Conservation (phyloP, 2,888 invertebrate species). For the Nephrocerus scutellatus region DNA sequence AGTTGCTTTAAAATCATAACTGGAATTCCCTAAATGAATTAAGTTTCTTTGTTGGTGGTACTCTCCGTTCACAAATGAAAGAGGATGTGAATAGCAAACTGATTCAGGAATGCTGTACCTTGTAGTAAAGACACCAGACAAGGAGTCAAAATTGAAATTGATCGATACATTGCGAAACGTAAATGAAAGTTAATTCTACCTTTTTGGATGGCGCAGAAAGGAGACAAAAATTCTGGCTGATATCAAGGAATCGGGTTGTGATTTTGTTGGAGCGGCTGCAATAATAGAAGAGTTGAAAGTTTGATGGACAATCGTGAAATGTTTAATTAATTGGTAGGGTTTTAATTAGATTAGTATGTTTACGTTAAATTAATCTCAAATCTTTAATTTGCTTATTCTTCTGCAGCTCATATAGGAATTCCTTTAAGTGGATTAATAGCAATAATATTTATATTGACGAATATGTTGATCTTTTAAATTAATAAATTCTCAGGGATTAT, state of each 20-base stretch:
- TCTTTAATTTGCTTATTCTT: no score
- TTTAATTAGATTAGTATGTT: no score
- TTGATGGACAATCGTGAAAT: constrained; percentile 94
- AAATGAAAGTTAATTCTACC: constrained; percentile 99
- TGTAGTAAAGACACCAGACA: constrained; percentile 85
- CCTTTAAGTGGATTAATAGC: no score
- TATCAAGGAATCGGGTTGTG: constrained; percentile 75
- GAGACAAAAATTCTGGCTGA: constrained; percentile 85
- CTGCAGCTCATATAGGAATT: no score
- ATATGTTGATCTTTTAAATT: no score
- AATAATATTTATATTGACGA: no score
- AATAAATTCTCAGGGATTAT: no score
- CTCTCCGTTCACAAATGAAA: constrained; percentile 85
- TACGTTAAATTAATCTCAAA: no score
- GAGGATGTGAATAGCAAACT: constrained; percentile 94
- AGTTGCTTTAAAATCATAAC: constrained; percentile 83
- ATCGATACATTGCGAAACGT: constrained; percentile 93
- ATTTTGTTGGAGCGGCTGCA: constrained; percentile 82
- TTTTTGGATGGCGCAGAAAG: constrained; percentile 97
- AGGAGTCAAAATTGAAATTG: constrained; percentile 83
- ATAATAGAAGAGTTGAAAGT: constrained; percentile 86
- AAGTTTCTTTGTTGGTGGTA: no score
- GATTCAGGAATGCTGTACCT: constrained; percentile 91
- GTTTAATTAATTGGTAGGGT: no score
- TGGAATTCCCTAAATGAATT: constrained; percentile 92